Percentiles rank a stretch among this genome's conserved stretches.
Evolutionary conservation across 2,888 invertebrate genomes (phyloP).

Genomic region (Chouioia cunea): DNA sequence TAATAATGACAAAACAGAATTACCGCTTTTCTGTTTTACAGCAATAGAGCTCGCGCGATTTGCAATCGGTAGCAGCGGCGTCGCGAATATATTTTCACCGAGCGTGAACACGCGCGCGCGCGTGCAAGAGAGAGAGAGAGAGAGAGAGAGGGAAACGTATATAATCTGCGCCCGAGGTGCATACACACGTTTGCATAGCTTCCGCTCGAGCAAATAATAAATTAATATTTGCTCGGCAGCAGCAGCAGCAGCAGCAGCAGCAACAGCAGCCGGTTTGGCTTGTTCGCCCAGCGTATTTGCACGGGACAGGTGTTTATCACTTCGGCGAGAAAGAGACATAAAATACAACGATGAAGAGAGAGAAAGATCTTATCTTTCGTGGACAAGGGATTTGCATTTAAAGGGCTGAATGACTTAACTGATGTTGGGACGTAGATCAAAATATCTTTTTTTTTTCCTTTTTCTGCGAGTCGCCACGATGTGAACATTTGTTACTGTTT

Average conservation of each 20-base stretch:
- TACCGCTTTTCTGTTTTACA: too few species aligned
- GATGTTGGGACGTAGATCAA: constrained; percentile 10
- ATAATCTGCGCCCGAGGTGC: background rate
- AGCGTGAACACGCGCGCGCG: too few species aligned
- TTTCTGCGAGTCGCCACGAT: background rate
- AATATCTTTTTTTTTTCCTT: background rate
- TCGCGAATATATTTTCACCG: background rate
- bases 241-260: constrained; percentile 35
- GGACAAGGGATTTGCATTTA: constrained; percentile 21
- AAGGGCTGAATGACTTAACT: constrained; percentile 37
- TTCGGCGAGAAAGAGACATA: background rate
- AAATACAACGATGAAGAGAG: background rate
- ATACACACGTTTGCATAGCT: constrained; percentile 56
- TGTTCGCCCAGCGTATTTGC: constrained; percentile 52
- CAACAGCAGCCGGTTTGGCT: constrained; percentile 38
- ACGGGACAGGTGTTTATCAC: constrained; percentile 47
- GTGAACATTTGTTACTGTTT: too few species aligned
- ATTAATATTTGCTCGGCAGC: constrained; percentile 56
- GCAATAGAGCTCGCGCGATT: background rate
- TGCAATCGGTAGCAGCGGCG: background rate
- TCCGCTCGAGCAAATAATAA: constrained; percentile 65
- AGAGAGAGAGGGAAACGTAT: constrained; percentile 4
- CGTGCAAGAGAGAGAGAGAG: background rate
- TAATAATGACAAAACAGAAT: too few species aligned
- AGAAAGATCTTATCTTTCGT: constrained; percentile 39